Percentiles rank a stretch among this genome's conserved stretches.
Evolutionary conservation across 2,113 vertebrate genomes (phyloP).

Genomic region (Oceanites oceanicus): DNA sequence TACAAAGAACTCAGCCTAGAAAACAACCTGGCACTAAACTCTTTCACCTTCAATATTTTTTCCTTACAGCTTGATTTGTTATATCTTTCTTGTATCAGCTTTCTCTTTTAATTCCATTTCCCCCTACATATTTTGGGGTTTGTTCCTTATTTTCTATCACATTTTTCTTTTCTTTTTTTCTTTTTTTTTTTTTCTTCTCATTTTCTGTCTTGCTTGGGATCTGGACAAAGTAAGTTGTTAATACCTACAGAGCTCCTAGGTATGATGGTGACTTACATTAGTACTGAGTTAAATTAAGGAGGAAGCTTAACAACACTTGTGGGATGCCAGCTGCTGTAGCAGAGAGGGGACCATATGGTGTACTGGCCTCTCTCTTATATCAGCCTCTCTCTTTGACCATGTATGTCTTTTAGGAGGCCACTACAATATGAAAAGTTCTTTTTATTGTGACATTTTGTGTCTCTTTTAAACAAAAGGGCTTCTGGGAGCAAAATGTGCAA

Average conservation of each 20-base stretch:
- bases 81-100: background rate
- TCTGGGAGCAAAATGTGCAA: background rate
- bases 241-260: background rate
- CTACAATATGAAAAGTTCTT: background rate
- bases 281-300: background rate
- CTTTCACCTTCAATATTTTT: background rate
- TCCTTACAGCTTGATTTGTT: background rate
- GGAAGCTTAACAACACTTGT: background rate
- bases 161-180: background rate
- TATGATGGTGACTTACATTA: background rate
- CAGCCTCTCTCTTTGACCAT: background rate
- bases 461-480: background rate
- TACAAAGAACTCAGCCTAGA: background rate
- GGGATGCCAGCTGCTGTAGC: background rate
- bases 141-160: background rate
- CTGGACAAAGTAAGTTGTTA: background rate
- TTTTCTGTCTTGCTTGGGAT: background rate
- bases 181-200: background rate
- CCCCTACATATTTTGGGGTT: background rate
- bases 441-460: background rate
- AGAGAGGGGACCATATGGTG: background rate
- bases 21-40: background rate
- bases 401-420: rapidly evolving
- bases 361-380: background rate
- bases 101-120: background rate